A percentile compares a stretch with the other conserved stretches of the same genome.
These are phyloP conservation scores for Lamprotornis superbus DNA, from an alignment of 2,113 vertebrate species.

Conservation along the genomic window DNA sequence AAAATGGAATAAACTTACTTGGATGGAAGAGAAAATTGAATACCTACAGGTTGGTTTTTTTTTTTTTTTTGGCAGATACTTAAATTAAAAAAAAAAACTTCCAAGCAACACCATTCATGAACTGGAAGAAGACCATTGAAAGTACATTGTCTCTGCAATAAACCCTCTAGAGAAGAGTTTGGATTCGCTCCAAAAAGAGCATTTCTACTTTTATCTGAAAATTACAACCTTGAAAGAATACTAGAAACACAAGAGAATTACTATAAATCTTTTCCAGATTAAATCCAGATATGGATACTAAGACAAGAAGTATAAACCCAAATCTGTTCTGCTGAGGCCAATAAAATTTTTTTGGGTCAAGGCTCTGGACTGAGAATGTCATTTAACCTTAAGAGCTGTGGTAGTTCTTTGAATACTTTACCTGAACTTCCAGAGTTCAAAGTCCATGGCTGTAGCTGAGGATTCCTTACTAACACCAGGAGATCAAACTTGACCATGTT, in stretches of 20 bases:
- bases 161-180: not conserved
- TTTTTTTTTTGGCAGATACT: not conserved
- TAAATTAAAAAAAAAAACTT: not conserved
- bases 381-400: not conserved
- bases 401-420: not conserved
- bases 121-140: not conserved
- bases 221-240: not conserved
- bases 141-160: not conserved
- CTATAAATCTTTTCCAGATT: not conserved
- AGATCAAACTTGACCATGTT: not conserved
- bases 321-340: not conserved
- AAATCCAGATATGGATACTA: not conserved
- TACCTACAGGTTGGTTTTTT: not conserved
- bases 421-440: not conserved
- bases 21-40: not conserved
- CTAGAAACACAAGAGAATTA: not conserved
- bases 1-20: not conserved
- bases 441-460: not conserved
- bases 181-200: not conserved
- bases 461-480: not conserved
- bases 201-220: not conserved
- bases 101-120: not conserved
- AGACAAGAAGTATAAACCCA: not conserved
- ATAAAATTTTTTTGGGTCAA: not conserved
- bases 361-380: not conserved